These are phyloP conservation scores for Macrophya annulata DNA, from an alignment of 2,888 invertebrate genomes.

Conservation along the genomic window DNA sequence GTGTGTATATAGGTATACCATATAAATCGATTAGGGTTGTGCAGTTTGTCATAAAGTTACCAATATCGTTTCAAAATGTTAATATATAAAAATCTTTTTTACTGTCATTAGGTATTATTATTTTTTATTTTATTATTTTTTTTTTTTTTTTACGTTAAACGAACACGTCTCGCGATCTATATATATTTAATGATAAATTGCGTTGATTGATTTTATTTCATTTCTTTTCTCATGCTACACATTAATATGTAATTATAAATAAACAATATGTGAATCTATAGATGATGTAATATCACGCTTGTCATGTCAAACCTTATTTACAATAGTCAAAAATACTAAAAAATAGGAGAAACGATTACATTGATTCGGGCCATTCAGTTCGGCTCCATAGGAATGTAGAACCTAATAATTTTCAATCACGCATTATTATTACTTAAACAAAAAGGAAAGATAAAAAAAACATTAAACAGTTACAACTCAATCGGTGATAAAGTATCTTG, in stretches of 20 bases:
- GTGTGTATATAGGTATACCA: slow-evolving; percentile 3
- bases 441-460: neutral
- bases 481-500: neutral
- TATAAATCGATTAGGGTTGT: slow-evolving; percentile 31
- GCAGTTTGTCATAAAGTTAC: slow-evolving; percentile 16
- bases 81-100: slow-evolving; percentile 3
- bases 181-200: neutral
- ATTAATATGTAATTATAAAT: slow-evolving; percentile 24
- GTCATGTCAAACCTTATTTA: slow-evolving; percentile 51
- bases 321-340: slow-evolving; percentile 49
- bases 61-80: slow-evolving; percentile 39
- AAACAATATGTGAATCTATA: slow-evolving; percentile 30
- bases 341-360: slow-evolving; percentile 37
- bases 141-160: neutral
- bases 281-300: slow-evolving; percentile 50
- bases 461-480: neutral
- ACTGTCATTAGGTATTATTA: neutral
- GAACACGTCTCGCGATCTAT: neutral
- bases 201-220: neutral
- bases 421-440: slow-evolving; percentile 25
- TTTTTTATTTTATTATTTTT: neutral
- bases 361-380: slow-evolving; percentile 62
- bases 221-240: neutral
- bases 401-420: slow-evolving; percentile 57
- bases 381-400: slow-evolving; percentile 71